A percentile compares a stretch with the other conserved stretches of the same genome.
These are phyloP conservation scores for Ammospiza maritima DNA, from an alignment of 2,797 vertebrate genomes.

Conservation along the genomic window DNA sequence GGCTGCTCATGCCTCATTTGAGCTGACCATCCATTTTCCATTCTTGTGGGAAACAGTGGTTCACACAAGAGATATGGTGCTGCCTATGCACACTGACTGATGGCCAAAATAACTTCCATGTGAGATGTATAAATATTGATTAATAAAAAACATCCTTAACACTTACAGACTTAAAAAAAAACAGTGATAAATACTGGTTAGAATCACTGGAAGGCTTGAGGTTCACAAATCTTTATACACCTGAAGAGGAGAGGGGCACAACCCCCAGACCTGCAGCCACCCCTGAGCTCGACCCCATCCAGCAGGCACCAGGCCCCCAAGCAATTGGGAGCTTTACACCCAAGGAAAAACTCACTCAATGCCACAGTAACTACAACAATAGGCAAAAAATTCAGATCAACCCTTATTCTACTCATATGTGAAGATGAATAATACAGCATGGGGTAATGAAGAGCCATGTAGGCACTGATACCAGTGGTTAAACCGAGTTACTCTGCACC, in stretches of 20 bases:
- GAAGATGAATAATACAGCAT: background rate
- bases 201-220: background rate
- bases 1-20: background rate
- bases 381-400: background rate
- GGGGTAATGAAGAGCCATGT: background rate
- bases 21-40: background rate
- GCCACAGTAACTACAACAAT: background rate
- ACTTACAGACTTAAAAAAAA: background rate
- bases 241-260: background rate
- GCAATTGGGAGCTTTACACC: background rate
- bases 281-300: accelerated
- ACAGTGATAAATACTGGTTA: background rate
- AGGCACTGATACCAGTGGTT: background rate
- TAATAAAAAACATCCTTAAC: background rate
- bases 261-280: background rate
- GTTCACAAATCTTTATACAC: background rate
- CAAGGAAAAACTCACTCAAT: background rate
- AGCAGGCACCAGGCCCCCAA: background rate
- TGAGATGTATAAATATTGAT: background rate
- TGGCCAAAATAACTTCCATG: background rate
- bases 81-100: background rate
- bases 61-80: background rate
- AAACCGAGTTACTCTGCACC: background rate
- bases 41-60: background rate
- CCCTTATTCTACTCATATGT: background rate